Conservation (phyloP, 2,888 invertebrate species). For the Ligdia adustata region DNA sequence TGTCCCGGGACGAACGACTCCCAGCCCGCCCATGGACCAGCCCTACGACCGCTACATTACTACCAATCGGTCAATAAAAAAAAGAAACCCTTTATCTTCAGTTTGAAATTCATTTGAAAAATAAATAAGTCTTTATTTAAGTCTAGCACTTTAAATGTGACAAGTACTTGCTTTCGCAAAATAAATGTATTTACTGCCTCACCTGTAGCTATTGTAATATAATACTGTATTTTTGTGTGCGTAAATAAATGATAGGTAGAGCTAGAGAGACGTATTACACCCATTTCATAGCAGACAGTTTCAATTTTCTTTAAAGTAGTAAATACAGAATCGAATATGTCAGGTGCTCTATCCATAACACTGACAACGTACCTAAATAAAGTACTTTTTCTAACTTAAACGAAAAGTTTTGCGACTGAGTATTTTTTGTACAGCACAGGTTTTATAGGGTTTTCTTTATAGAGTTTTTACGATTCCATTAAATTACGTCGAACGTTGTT, state of each 20-base stretch:
- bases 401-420: too few species aligned
- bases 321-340: conserved; percentile 28
- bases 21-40: conserved; percentile 9
- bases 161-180: too few species aligned
- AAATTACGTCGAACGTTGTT: conserved; percentile 12
- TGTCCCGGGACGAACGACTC: conserved; percentile 17
- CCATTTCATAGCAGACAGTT: conserved; percentile 5
- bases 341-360: conserved; percentile 32
- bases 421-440: not conserved
- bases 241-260: not conserved
- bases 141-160: too few species aligned
- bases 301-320: conserved; percentile 10
- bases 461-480: conserved; percentile 21
- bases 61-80: too few species aligned
- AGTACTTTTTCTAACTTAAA: conserved; percentile 11
- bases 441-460: conserved; percentile 4
- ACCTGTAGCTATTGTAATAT: not conserved
- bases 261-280: not conserved
- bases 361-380: conserved; percentile 21
- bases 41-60: too few species aligned
- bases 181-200: not conserved
- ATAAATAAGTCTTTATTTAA: too few species aligned
- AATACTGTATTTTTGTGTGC: not conserved
- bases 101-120: too few species aligned
- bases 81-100: too few species aligned